A percentile compares a stretch with the other conserved stretches of the same genome.
phyloP scores from a whole-genome alignment of 1,140 invertebrate genomes.

The Sarcophaga peregrina region DNA sequence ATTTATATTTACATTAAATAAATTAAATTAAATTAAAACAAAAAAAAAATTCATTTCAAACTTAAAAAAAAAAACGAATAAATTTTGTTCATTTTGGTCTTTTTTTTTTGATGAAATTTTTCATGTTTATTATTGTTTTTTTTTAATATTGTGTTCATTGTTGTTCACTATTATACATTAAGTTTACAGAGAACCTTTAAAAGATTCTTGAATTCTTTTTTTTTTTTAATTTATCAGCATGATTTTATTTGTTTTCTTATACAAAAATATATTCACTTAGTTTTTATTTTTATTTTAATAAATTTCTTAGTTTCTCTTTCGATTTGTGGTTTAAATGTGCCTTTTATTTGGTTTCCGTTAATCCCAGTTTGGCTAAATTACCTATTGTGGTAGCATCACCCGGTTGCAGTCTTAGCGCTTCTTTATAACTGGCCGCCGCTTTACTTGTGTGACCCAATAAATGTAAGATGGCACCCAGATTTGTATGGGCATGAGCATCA shows the following conservation, averaged over 20 bases:
- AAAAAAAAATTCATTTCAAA: too few relatives aligned
- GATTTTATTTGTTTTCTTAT: too few relatives aligned
- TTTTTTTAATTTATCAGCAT: too few relatives aligned
- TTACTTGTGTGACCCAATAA: conserved; percentile 89
- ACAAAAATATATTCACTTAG: too few relatives aligned
- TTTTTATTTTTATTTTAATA: neutral
- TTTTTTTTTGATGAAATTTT: too few relatives aligned
- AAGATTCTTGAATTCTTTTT: neutral
- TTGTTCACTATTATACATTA: conserved; percentile 49
- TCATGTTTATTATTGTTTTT: too few relatives aligned
- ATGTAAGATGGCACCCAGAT: conserved; percentile 92
- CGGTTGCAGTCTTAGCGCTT: conserved; percentile 84
- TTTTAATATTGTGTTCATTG: conserved; percentile 47
- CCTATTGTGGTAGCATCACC: conserved; percentile 86
- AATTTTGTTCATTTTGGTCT: too few relatives aligned
- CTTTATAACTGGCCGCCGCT: conserved; percentile 84
- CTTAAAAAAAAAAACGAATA: too few relatives aligned
- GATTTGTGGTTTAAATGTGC: neutral
- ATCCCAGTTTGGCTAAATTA: conserved; percentile 84
- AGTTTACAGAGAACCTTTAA: conserved; percentile 25
- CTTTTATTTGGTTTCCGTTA: conserved; percentile 50
- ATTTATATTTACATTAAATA: too few relatives aligned
- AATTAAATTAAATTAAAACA: too few relatives aligned
- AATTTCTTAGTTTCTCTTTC: conserved; percentile 10
- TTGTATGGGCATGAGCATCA: conserved; percentile 89